Percentiles rank a stretch among this genome's conserved stretches.
Conservation (phyloP, 2,113 vertebrate genomes). For the Phasianus colchicus region DNA sequence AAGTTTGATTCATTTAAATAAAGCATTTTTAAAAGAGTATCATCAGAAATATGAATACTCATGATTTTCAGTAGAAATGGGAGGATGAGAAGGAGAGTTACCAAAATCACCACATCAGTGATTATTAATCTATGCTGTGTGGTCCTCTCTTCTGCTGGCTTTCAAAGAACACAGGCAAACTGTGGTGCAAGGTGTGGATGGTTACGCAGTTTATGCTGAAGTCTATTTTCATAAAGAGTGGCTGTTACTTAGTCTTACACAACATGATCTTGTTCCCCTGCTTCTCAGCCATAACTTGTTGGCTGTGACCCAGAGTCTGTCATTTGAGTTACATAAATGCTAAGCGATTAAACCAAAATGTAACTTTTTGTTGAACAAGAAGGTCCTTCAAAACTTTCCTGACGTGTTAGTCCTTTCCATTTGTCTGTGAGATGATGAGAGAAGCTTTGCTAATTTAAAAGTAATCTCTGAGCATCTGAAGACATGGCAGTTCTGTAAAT, state of each 20-base stretch:
- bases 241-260: not conserved
- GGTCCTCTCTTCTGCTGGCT: not conserved
- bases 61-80: rapidly evolving
- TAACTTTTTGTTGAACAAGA: not conserved
- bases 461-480: not conserved
- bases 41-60: not conserved
- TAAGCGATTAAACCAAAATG: not conserved
- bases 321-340: not conserved
- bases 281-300: not conserved
- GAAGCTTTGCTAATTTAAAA: not conserved
- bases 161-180: not conserved
- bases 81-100: not conserved
- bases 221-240: not conserved
- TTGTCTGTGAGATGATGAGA: not conserved
- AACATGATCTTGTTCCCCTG: not conserved
- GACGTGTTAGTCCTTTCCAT: not conserved
- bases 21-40: not conserved
- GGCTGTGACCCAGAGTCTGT: not conserved
- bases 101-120: not conserved
- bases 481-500: not conserved
- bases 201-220: not conserved
- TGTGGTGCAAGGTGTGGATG: not conserved
- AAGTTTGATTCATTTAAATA: not conserved
- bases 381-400: not conserved
- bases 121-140: not conserved